phyloP scores from a whole-genome alignment of 2,888 invertebrate species.

The Hanleya hanleyi region DNA sequence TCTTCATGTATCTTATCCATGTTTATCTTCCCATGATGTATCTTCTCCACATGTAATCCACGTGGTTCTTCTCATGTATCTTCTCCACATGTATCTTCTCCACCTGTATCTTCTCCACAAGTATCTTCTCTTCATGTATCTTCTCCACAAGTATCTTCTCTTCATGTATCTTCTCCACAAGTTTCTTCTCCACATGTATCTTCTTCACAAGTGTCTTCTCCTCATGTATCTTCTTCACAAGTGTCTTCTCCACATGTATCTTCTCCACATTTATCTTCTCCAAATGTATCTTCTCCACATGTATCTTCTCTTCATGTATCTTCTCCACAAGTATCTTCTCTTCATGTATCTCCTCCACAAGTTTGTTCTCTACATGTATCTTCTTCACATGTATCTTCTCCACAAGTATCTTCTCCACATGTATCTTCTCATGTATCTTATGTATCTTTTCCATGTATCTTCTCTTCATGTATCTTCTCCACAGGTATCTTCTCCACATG shows the following conservation, averaged over 20 bases:
- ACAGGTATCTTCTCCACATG: not conserved
- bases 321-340: not conserved
- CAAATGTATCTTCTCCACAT: not conserved
- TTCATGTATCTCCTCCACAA: not conserved
- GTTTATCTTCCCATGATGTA: not conserved
- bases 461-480: not conserved
- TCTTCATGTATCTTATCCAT: conserved; percentile 29
- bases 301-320: conserved; percentile 35
- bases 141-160: not conserved
- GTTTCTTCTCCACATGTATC: not conserved
- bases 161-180: conserved; percentile 33
- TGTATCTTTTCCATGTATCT: conserved; percentile 31
- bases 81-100: conserved; percentile 3
- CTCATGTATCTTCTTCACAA: not conserved
- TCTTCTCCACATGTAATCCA: not conserved
- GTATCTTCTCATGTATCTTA: not conserved
- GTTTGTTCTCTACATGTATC: not conserved
- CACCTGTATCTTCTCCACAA: not conserved
- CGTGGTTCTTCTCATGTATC: not conserved
- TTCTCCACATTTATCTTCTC: not conserved
- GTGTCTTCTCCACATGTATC: not conserved
- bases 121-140: not conserved
- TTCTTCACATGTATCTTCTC: conserved; percentile 3
- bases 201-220: not conserved
- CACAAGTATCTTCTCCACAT: not conserved